Conservation (phyloP, 2,888 invertebrate genomes). For the Pycnomerus fuliginosus region DNA sequence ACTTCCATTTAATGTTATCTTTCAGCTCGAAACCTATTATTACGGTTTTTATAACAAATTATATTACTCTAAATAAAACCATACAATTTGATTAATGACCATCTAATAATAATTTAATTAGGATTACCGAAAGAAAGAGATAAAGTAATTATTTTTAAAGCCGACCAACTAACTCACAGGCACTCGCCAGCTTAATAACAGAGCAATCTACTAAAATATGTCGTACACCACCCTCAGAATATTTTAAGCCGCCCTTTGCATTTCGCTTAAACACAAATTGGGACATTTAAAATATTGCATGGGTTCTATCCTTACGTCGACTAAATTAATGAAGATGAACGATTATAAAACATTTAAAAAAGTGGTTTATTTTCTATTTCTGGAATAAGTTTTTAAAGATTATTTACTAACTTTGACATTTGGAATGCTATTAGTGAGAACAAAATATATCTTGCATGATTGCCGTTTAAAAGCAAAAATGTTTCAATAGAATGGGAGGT, state of each 20-base stretch:
- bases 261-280: conserved; percentile 12
- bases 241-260: conserved; percentile 16
- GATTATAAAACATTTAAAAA: too few relatives aligned
- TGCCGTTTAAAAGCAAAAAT: too few relatives aligned
- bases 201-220: conserved; percentile 13
- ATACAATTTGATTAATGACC: conserved; percentile 2
- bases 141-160: conserved; percentile 5
- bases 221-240: conserved; percentile 11
- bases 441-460: too few relatives aligned
- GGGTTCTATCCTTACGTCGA: conserved; percentile 7
- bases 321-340: too few relatives aligned
- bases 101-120: conserved; percentile 2
- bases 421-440: too few relatives aligned
- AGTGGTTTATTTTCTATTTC: too few relatives aligned
- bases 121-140: not conserved
- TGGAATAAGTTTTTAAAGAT: too few relatives aligned
- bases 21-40: not conserved
- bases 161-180: conserved; percentile 1
- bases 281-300: conserved; percentile 14
- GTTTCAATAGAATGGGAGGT: too few relatives aligned
- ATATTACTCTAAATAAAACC: not conserved
- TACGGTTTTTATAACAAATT: not conserved
- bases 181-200: conserved; percentile 7
- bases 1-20: not conserved
- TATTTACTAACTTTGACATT: too few relatives aligned